Percentiles rank a stretch among this genome's conserved stretches.
Evolutionary conservation across 2,113 vertebrate genomes (phyloP).

Genomic region (Coreoperca whiteheadi): DNA sequence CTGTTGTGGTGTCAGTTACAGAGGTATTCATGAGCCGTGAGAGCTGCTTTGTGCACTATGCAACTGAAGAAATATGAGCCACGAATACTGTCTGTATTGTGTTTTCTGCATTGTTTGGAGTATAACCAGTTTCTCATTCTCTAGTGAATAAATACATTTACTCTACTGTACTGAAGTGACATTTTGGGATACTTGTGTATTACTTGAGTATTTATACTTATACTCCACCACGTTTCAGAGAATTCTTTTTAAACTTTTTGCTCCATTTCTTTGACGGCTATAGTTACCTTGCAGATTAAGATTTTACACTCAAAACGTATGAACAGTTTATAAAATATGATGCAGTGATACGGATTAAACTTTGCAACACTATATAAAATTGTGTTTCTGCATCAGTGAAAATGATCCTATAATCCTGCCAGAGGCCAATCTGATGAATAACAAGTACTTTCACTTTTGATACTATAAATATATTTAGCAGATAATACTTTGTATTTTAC

Average conservation of each 20-base stretch:
- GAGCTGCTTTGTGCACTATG: conserved; percentile 28
- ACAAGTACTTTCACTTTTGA: background rate
- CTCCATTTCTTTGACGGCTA: background rate
- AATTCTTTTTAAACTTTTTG: background rate
- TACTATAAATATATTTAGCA: background rate
- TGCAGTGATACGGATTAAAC: background rate
- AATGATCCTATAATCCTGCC: background rate
- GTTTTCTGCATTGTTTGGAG: background rate
- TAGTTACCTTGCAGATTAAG: background rate
- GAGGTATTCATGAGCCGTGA: conserved; percentile 22
- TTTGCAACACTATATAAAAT: background rate
- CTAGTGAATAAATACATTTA: background rate
- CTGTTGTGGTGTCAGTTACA: conserved; percentile 23
- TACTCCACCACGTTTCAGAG: background rate
- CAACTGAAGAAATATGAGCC: conserved; percentile 22
- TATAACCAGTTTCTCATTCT: background rate
- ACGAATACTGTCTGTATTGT: background rate
- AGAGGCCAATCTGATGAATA: background rate
- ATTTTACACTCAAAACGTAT: too few relatives aligned
- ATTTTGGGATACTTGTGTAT: background rate
- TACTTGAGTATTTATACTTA: background rate
- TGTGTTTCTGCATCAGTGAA: background rate
- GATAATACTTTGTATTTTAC: background rate
- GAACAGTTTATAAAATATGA: background rate
- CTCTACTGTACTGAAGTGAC: background rate